phyloP scores from a whole-genome alignment of 92 coral and sea anemone genomes.

The Phenganax stokvisi region DNA sequence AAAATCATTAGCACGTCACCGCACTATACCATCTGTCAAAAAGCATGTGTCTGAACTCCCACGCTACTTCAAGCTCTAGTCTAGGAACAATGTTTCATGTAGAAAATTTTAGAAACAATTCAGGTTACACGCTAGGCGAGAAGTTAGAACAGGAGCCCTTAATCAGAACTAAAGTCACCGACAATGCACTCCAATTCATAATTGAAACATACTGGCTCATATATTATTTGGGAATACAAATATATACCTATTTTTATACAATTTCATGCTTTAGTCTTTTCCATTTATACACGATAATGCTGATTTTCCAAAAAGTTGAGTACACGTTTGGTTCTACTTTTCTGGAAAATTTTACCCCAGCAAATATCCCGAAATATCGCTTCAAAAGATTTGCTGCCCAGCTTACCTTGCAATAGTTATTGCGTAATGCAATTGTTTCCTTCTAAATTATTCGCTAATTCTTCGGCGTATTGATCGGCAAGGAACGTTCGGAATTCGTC shows the following conservation, averaged over 20 bases:
- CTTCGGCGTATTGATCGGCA: slow-evolving; percentile 35
- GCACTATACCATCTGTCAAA: slow-evolving; percentile 18
- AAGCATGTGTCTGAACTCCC: slow-evolving; percentile 11
- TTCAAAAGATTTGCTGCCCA: neutral
- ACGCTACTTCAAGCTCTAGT: neutral
- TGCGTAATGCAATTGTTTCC: slow-evolving; percentile 29
- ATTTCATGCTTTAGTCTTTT: no score
- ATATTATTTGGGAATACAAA: no score
- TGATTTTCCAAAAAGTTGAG: no score
- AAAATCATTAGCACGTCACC: neutral
- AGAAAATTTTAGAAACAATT: neutral
- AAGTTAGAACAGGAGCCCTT: no score
- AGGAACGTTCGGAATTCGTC: slow-evolving; percentile 29
- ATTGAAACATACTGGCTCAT: no score
- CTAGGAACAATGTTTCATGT: neutral
- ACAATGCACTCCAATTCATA: no score
- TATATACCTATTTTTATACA: no score
- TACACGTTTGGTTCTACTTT: no score
- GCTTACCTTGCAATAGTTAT: neutral
- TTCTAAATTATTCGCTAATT: slow-evolving; percentile 33
- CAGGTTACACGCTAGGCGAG: neutral
- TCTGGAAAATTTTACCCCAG: no score
- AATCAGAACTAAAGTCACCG: no score
- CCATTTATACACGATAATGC: no score
- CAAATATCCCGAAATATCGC: no score